These are phyloP conservation scores for Chaitophorus viminalis DNA, from an alignment of 2,888 invertebrate species.

Conservation along the genomic window DNA sequence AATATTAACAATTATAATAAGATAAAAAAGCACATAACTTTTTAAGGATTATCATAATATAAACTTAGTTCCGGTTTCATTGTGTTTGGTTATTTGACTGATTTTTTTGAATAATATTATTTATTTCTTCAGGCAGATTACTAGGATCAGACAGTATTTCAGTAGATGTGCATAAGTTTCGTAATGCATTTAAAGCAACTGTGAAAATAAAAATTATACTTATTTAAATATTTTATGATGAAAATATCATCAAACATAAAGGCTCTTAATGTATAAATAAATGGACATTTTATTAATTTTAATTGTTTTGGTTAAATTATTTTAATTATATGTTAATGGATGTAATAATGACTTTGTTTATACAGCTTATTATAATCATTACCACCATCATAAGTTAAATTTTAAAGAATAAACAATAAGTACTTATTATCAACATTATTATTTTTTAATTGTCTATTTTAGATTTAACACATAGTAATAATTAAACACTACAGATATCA, in stretches of 20 bases:
- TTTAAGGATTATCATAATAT: constrained; percentile 13
- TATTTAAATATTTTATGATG: neutral
- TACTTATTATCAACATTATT: neutral
- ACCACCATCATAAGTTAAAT: neutral
- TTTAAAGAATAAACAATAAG: neutral
- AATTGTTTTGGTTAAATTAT: neutral
- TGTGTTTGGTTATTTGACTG: constrained; percentile 41
- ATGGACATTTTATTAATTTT: neutral
- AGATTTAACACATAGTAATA: neutral
- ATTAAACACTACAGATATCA: neutral
- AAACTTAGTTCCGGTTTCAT: constrained; percentile 46
- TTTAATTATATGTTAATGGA: neutral
- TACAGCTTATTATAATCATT: neutral
- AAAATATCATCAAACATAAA: neutral
- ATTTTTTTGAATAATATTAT: constrained; percentile 71
- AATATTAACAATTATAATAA: constrained; percentile 39
- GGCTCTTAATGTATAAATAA: neutral
- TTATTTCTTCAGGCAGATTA: constrained; percentile 88
- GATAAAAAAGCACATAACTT: neutral
- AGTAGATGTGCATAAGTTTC: constrained; percentile 89
- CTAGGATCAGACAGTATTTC: constrained; percentile 91
- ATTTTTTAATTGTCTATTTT: neutral
- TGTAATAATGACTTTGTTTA: neutral
- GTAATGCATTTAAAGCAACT: constrained; percentile 92
- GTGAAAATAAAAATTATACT: constrained; percentile 66